These are phyloP conservation scores for Sipha maydis DNA, from an alignment of 2,888 invertebrate genomes.

Conservation along the genomic window DNA sequence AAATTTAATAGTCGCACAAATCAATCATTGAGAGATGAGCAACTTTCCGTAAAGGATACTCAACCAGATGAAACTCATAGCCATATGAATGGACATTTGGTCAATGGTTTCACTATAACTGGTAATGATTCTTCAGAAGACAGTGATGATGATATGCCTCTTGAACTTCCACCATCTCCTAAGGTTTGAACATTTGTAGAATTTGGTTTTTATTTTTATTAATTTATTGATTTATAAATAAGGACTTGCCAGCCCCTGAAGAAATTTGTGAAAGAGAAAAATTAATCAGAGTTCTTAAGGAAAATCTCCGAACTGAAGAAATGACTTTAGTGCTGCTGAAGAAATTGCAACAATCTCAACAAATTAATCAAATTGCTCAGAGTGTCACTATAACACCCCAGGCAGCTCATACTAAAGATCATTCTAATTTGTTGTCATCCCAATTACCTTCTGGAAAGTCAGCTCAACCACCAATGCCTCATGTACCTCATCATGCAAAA, in stretches of 20 bases:
- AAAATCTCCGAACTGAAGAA: slow-evolving; percentile 94
- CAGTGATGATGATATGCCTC: slow-evolving; percentile 56
- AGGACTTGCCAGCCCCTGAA: slow-evolving; percentile 27
- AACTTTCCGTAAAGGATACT: slow-evolving; percentile 33
- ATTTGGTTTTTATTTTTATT: not conserved
- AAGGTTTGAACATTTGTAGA: slow-evolving; percentile 30
- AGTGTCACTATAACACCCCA: slow-evolving; percentile 50
- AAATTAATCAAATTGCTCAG: slow-evolving; percentile 69
- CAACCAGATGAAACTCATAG: slow-evolving; percentile 45
- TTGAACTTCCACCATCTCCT: slow-evolving; percentile 57
- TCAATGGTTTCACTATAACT: slow-evolving; percentile 41
- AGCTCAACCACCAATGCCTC: slow-evolving; percentile 58
- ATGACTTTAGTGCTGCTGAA: slow-evolving; percentile 95
- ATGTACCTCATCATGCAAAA: slow-evolving; percentile 59
- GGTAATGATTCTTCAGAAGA: slow-evolving; percentile 55
- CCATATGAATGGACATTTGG: slow-evolving; percentile 58
- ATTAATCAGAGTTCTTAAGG: slow-evolving; percentile 80
- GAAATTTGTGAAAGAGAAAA: slow-evolving; percentile 75
- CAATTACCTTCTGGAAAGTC: slow-evolving; percentile 58
- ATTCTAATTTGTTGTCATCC: slow-evolving; percentile 49
- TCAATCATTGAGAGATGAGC: slow-evolving; percentile 41
- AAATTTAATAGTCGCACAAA: slow-evolving; percentile 50
- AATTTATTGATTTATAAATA: not conserved
- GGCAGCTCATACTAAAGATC: slow-evolving; percentile 60
- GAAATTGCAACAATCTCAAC: slow-evolving; percentile 92